phyloP scores from a whole-genome alignment of 2,797 vertebrate genomes.

The Xiphophorus birchmanni region DNA sequence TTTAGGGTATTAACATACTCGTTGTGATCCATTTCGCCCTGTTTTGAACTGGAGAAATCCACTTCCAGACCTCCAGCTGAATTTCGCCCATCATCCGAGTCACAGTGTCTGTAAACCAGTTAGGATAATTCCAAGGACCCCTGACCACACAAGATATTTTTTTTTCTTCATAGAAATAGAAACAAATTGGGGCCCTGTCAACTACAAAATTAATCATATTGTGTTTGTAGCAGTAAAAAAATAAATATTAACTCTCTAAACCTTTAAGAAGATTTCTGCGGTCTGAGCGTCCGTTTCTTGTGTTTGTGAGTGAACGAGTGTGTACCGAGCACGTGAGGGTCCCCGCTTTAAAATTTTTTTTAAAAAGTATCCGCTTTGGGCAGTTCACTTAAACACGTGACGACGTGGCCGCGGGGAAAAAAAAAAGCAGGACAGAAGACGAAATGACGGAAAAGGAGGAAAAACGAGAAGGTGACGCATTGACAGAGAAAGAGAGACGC shows the following conservation, averaged over 20 bases:
- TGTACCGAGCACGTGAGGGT: constrained; percentile 59
- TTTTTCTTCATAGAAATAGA: no score
- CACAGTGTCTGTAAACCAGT: no score
- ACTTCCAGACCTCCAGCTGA: no score
- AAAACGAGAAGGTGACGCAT: constrained; percentile 10
- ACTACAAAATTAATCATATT: no score
- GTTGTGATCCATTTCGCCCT: no score
- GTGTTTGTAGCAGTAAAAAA: no score
- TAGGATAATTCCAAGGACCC: no score
- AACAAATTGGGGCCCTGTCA: no score
- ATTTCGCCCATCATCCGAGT: no score
- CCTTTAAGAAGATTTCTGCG: constrained; percentile 81
- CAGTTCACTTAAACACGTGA: constrained; percentile 62
- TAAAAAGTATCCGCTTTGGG: constrained; percentile 37
- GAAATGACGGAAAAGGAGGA: constrained; percentile 14
- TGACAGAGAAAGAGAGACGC: neutral
- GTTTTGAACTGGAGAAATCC: no score
- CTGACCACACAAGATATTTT: no score
- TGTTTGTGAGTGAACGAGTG: constrained; percentile 29
- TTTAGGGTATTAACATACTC: no score
- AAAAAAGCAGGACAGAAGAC: constrained; percentile 16
- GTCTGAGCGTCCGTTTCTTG: constrained; percentile 44
- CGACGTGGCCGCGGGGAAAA: constrained; percentile 20
- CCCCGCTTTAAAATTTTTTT: constrained; percentile 25
- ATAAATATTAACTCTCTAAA: constrained; percentile 62